Base-by-base conservation (phyloP, 2,797 vertebrate genomes). In the Erithacus rubecula region DNA sequence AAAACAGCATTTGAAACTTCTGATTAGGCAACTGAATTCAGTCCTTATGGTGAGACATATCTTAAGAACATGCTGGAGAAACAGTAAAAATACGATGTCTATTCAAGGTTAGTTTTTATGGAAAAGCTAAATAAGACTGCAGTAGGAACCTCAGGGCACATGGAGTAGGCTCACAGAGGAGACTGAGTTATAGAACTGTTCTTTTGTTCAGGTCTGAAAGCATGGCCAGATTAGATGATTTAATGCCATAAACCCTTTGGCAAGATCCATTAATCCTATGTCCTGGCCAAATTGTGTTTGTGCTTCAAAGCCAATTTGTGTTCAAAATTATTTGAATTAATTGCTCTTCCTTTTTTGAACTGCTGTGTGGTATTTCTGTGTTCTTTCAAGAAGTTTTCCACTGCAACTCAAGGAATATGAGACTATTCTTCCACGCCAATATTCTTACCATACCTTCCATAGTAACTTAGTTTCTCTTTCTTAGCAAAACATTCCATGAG, bases 321-420 rank as follows among this genome's bases (percentile, higher is more conserved):
- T 76, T 89, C 83, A 94, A 69, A 91, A 72, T 70, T 69, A 93
- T 90, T 91, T 88, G 20, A 87, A 95, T 87, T 96, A 90, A 94
- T 83, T 95, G 74, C 80, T 93, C 52, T 65, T 84, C 43, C 43
- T 64, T 87, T 93, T 79, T 67, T 46, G 72, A 86, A 81, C 53
- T 70, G 55, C 26, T 91, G 34, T 67, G 59, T 72, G 43, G 17
- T 79, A 88, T 81, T 93, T 86, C 52, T 83, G 43, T 63, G 20
- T 22, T 88, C 76, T 91, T 91, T 78, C 62, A 69, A 87, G 55
- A 39, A 70, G 21, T 44, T 94, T 81, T 47, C 63, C 82, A 3
- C 15, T 3, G 5, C 47, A 79, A 12, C 30, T 86, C 37, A 74
- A 68, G 37, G 44, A 84, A 63, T 53, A 58, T 49, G 17, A 82